Evolutionary conservation across 2,888 invertebrate species (phyloP).

Genomic region (Zhuqinia jingwanae): DNA sequence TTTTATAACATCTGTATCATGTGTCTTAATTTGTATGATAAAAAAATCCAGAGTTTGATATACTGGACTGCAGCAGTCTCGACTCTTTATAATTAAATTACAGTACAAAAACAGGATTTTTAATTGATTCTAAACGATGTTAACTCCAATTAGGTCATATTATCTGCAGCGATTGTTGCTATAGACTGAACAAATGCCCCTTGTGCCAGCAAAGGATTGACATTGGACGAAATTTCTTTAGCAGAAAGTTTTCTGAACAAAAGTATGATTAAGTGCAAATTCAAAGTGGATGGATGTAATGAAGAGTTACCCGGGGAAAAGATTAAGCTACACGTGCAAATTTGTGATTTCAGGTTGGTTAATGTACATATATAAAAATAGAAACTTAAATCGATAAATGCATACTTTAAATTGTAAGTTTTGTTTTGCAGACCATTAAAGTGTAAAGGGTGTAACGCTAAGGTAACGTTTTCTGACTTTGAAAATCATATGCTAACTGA

Average conservation of each 20-base stretch:
- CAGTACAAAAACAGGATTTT: too few species aligned
- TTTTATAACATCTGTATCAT: too few species aligned
- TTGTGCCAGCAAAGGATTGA: conserved; percentile 75
- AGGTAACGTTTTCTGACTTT: conserved; percentile 71
- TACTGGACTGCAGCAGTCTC: too few species aligned
- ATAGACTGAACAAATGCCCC: conserved; percentile 71
- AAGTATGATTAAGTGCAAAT: conserved; percentile 74
- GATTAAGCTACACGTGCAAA: conserved; percentile 67
- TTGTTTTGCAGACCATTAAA: conserved; percentile 72
- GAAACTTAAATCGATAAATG: conserved; percentile 1
- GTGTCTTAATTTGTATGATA: too few species aligned
- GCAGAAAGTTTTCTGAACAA: conserved; percentile 75
- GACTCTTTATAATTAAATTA: too few species aligned
- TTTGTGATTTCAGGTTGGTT: conserved; percentile 72
- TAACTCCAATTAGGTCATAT: too few species aligned
- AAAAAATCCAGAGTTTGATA: too few species aligned
- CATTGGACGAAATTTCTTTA: conserved; percentile 75
- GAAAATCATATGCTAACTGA: conserved; percentile 67
- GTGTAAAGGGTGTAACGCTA: conserved; percentile 67
- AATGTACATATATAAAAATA: not conserved
- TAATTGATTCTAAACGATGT: too few species aligned
- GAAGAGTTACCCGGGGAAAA: conserved; percentile 67
- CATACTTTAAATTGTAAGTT: conserved; percentile 3
- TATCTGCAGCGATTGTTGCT: conserved; percentile 72
- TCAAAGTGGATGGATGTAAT: conserved; percentile 73